Evolutionary conservation across 2,113 vertebrate species (phyloP).

Genomic region (cattle (Bos taurus)): DNA sequence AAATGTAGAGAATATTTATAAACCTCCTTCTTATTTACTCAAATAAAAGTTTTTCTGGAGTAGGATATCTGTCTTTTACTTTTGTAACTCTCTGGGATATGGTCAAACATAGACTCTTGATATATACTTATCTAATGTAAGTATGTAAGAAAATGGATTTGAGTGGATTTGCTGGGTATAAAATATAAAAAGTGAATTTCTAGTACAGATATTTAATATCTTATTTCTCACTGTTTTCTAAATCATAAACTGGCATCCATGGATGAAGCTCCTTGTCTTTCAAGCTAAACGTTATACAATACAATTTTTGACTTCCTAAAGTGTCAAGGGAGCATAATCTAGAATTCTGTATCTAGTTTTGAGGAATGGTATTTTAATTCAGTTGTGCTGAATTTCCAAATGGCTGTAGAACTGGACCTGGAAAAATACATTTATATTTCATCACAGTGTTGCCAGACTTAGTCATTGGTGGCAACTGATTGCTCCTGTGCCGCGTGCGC

Average conservation of each 20-base stretch:
- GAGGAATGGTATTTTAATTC: conserved; percentile 25
- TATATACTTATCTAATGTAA: neutral
- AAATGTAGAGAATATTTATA: neutral
- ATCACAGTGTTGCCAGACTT: neutral
- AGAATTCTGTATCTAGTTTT: conserved; percentile 39
- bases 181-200: neutral
- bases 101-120: neutral
- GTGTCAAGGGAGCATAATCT: neutral
- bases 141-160: neutral
- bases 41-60: neutral
- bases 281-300: neutral
- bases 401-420: neutral
- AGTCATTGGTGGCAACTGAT: neutral
- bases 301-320: neutral
- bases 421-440: conserved; percentile 7
- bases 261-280: neutral
- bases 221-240: neutral
- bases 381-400: neutral
- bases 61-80: neutral
- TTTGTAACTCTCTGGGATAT: neutral
- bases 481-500: neutral
- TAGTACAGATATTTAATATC: neutral
- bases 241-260: neutral
- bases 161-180: neutral
- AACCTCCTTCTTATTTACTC: neutral